These are phyloP conservation scores for Cosmopolites sordidus DNA, from an alignment of 2,888 invertebrate genomes.

Conservation along the genomic window DNA sequence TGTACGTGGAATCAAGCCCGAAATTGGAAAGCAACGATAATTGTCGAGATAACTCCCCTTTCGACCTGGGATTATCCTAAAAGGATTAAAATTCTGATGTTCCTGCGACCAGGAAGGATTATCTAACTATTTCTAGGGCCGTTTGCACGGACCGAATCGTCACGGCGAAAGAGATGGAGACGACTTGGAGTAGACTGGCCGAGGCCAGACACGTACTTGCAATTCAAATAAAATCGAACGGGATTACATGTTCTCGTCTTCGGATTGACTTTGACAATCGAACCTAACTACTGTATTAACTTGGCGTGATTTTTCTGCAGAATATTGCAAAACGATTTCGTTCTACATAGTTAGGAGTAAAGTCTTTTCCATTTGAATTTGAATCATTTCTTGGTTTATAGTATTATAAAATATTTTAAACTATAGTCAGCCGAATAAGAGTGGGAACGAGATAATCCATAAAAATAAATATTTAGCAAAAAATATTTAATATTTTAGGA, in stretches of 20 bases:
- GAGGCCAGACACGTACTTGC: constrained; percentile 3
- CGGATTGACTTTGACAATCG: too few species aligned
- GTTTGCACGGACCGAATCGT: constrained; percentile 7
- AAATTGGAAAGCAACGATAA: constrained; percentile 20
- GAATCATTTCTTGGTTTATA: too few species aligned
- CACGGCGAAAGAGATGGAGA: too few species aligned
- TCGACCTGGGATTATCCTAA: constrained; percentile 7
- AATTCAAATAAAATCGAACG: constrained; percentile 4
- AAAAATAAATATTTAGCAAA: too few species aligned
- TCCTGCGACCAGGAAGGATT: constrained; percentile 13
- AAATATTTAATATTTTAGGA: too few species aligned
- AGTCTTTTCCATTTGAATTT: too few species aligned
- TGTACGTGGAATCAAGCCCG: neutral
- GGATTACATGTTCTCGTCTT: neutral
- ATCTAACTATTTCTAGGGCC: constrained; percentile 1
- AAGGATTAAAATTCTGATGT: constrained; percentile 14
- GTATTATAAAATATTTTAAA: too few species aligned
- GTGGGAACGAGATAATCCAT: too few species aligned
- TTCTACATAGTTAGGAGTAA: neutral
- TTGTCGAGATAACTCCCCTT: constrained; percentile 14
- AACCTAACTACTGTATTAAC: too few species aligned
- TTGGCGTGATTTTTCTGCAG: too few species aligned
- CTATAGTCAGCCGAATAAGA: too few species aligned
- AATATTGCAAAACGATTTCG: too few species aligned
- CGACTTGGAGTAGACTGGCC: neutral